Conservation (phyloP, 1,140 invertebrate species). For the Drepana arcuata region DNA sequence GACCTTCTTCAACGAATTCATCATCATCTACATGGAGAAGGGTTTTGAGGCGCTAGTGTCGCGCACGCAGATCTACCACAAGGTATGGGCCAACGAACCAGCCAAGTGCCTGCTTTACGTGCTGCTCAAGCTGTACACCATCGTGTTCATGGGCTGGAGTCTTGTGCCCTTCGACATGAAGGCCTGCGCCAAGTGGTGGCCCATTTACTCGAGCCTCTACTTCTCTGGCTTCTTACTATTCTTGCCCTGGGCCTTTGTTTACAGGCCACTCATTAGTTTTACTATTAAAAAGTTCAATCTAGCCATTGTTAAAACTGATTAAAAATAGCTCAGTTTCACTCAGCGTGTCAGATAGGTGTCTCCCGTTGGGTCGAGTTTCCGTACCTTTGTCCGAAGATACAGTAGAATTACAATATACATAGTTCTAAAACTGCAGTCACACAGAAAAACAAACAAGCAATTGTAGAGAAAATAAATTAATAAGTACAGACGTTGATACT, state of each 20-base stretch:
- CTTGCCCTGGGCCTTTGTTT: conserved; percentile 46
- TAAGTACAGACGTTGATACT: too few species aligned
- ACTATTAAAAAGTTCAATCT: conserved; percentile 18
- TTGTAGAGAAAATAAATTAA: too few species aligned
- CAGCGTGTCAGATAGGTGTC: too few species aligned
- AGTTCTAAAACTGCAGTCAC: too few species aligned
- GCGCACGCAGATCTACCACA: conserved; percentile 65
- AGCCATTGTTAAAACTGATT: conserved; percentile 5
- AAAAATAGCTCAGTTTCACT: too few species aligned
- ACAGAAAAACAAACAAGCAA: too few species aligned
- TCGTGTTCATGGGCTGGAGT: conserved; percentile 89
- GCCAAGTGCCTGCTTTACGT: conserved; percentile 65
- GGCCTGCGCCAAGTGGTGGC: conserved; percentile 68
- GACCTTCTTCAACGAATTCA: conserved; percentile 93
- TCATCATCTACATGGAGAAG: conserved; percentile 90
- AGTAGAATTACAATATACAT: too few species aligned
- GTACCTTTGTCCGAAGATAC: too few species aligned
- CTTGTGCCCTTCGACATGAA: conserved; percentile 86
- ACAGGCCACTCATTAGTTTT: conserved; percentile 34
- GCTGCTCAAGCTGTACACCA: conserved; percentile 82
- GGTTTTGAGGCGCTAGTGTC: conserved; percentile 74
- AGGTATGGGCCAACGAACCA: conserved; percentile 47
- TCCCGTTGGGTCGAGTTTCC: too few species aligned
- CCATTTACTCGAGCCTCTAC: conserved; percentile 42
- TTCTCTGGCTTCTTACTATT: conserved; percentile 57